These are phyloP conservation scores for Geopemphigus sp. DNA, from an alignment of 1,140 invertebrate genomes.

Conservation along the genomic window DNA sequence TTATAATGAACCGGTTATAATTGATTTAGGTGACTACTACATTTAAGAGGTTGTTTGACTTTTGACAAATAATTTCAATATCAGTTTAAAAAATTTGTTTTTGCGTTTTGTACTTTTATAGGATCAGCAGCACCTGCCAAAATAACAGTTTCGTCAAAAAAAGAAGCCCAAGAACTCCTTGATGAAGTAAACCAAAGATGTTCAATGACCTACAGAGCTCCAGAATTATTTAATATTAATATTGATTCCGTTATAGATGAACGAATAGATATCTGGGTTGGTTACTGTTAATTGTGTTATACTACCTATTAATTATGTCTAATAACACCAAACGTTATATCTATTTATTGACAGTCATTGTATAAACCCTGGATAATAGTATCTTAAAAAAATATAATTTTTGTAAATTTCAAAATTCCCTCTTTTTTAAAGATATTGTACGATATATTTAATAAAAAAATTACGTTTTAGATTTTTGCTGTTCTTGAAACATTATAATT, in stretches of 20 bases:
- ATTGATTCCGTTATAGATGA: slow-evolving; percentile 78
- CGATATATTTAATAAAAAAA: too few species aligned
- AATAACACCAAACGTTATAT: too few species aligned
- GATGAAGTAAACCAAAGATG: slow-evolving; percentile 80
- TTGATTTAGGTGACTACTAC: slow-evolving; percentile 69
- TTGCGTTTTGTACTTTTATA: slow-evolving; percentile 53
- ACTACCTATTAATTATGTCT: too few species aligned
- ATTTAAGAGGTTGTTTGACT: slow-evolving; percentile 30
- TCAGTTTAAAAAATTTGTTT: slow-evolving; percentile 10
- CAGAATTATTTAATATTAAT: slow-evolving; percentile 84
- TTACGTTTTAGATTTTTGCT: too few species aligned
- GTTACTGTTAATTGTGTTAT: not conserved
- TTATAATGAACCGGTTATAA: slow-evolving; percentile 71
- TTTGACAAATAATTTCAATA: not conserved
- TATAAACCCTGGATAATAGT: too few species aligned
- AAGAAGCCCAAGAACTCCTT: slow-evolving; percentile 73
- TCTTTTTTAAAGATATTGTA: too few species aligned
- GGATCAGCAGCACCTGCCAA: slow-evolving; percentile 75
- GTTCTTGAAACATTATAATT: too few species aligned
- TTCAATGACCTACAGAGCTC: slow-evolving; percentile 83
- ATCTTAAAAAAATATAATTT: too few species aligned
- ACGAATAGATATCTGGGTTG: slow-evolving; percentile 83
- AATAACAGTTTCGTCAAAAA: slow-evolving; percentile 69
- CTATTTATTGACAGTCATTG: too few species aligned
- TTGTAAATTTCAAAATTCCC: too few species aligned